Base-by-base conservation (phyloP, 1,140 invertebrate genomes). In the Caenorhabditis inopinata region DNA sequence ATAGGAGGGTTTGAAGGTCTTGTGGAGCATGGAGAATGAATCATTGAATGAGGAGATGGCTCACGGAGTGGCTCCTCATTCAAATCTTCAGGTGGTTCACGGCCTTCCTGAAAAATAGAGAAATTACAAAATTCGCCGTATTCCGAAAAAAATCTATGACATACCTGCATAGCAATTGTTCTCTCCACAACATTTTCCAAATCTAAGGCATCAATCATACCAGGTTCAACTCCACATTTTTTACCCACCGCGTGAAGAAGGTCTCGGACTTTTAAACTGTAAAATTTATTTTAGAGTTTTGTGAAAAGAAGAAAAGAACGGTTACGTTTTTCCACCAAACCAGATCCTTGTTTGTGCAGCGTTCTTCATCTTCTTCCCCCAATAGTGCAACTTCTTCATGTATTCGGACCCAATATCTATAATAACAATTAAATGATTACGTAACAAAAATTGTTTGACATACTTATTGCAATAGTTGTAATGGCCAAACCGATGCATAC, bases 161-260 rank as follows among this genome's bases (percentile, higher is more conserved):
- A 32, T 29, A 86, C 85, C 74, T 86, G 77, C 4, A 88, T 82
- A 29, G 87, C 87, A 25, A 88, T 86, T 9, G 83, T 82, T 48
- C 87, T 38, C 32, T 88, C 87, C 9, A 88, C 87, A 53, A 88
- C 84, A 73, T 88, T 88, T 45, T 88, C 87, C 79, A 88, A 77
- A 76, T 88, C 87, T 45, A 88, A 77, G 3, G 74, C 76, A 78
- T 88, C 87, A 45, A 88, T 88, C 18, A 87, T 84, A 6, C 47
- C 68, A 6, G 87, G 85, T 51, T 88, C 87, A 23, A 88, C 80
- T 12, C 87, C 87, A 45, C 85, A 87, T 81, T 88, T 88, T 47
- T 86, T 84, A 21, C 87, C 87, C 32, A 88, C 87, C 11, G 87
- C 87, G 73, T 88, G 86, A n/a, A 88, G 76, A 6, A 88, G 78